phyloP scores from a whole-genome alignment of 2,797 vertebrate genomes.

The Cyclura pinguis region DNA sequence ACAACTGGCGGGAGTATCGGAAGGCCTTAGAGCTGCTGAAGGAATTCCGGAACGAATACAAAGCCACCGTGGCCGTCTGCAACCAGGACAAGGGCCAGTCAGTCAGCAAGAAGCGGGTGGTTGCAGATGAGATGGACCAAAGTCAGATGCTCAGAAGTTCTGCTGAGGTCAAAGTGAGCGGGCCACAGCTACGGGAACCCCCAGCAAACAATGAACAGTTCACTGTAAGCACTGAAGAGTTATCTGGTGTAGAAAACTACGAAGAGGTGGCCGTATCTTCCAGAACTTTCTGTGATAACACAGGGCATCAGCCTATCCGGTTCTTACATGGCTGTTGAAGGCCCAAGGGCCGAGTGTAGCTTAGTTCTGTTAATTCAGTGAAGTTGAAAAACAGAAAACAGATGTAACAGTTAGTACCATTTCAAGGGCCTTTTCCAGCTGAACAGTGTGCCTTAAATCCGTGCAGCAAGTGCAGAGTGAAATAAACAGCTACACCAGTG shows the following conservation, averaged over 20 bases:
- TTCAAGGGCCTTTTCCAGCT: background rate
- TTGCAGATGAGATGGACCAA: rapidly evolving
- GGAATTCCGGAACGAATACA: constrained; percentile 67
- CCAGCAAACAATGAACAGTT: background rate
- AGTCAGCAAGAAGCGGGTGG: rapidly evolving
- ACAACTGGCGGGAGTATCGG: constrained; percentile 55
- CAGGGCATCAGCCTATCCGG: background rate
- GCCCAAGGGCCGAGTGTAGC: no score
- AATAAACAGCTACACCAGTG: background rate
- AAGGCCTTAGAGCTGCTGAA: constrained; percentile 71
- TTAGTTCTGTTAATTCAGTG: background rate
- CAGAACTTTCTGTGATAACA: background rate
- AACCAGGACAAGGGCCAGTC: background rate
- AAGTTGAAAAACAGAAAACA: background rate
- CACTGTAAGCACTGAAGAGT: background rate
- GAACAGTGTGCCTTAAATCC: no score
- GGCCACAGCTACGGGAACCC: rapidly evolving
- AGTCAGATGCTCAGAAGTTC: background rate
- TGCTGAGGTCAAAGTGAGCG: no score
- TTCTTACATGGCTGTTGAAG: background rate
- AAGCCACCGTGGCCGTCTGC: background rate
- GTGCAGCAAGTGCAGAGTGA: background rate
- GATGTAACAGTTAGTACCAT: background rate
- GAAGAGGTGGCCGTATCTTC: rapidly evolving
- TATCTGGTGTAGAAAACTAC: background rate